Conservation (phyloP, 1,140 invertebrate species). For the Hyles euphorbiae region DNA sequence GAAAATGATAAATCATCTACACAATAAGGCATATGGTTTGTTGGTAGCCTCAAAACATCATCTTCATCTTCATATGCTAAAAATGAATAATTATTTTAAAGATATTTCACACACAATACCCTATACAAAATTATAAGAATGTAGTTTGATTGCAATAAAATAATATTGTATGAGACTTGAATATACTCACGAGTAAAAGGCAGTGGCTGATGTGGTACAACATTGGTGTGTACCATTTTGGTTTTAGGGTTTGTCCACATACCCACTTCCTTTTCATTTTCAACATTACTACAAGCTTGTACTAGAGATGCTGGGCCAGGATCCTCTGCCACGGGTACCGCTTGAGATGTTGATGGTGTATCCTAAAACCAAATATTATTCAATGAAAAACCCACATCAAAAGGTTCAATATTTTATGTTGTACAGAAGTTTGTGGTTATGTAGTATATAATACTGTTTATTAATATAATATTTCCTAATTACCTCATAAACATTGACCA, state of each 20-base stretch:
- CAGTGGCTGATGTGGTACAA: slow-evolving; percentile 60
- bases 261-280: slow-evolving; percentile 72
- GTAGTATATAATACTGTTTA: too few species aligned
- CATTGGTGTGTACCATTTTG: slow-evolving; percentile 65
- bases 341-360: slow-evolving; percentile 59
- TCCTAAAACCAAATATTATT: slow-evolving; percentile 33
- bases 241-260: slow-evolving; percentile 72
- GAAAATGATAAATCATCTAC: slow-evolving; percentile 75
- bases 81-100: slow-evolving; percentile 12
- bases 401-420: neutral
- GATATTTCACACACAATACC: neutral
- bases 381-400: neutral
- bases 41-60: slow-evolving; percentile 61
- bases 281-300: slow-evolving; percentile 55
- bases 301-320: slow-evolving; percentile 60
- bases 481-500: slow-evolving; percentile 72
- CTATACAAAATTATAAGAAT: neutral
- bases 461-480: slow-evolving; percentile 4
- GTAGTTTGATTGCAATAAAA: neutral
- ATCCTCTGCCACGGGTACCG: slow-evolving; percentile 43
- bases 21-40: slow-evolving; percentile 73
- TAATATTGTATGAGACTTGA: neutral
- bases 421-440: too few species aligned
- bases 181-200: slow-evolving; percentile 65
- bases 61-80: slow-evolving; percentile 78